phyloP scores from a whole-genome alignment of 2,797 vertebrate genomes.

The Lindbergichthys nudifrons region DNA sequence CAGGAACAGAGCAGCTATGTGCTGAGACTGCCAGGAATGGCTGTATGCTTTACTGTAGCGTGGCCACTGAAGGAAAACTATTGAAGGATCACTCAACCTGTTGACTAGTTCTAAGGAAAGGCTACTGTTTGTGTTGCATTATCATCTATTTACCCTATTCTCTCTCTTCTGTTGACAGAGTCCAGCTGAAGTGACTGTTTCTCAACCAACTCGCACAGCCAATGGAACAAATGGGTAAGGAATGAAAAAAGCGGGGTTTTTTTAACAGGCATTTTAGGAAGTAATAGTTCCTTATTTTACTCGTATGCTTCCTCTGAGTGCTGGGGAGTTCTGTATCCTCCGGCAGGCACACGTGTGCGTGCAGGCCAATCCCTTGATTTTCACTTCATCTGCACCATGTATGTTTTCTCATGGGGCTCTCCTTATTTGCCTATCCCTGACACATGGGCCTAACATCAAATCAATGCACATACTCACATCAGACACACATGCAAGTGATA shows the following conservation, averaged over 20 bases:
- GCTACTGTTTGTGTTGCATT: slow-evolving; percentile 55
- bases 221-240: slow-evolving; percentile 86
- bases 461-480: slow-evolving; percentile 18
- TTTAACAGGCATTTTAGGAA: slow-evolving; percentile 58
- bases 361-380: slow-evolving; percentile 41
- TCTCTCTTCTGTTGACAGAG: slow-evolving; percentile 79
- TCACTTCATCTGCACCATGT: slow-evolving; percentile 49
- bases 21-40: slow-evolving; percentile 60
- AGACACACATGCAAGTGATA: not conserved
- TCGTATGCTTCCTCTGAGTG: slow-evolving; percentile 61
- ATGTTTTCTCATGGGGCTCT: slow-evolving; percentile 24
- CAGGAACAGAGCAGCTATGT: slow-evolving; percentile 75
- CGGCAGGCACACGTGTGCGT: slow-evolving; percentile 19
- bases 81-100: slow-evolving; percentile 58
- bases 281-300: slow-evolving; percentile 69
- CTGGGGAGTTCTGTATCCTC: slow-evolving; percentile 48
- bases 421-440: slow-evolving; percentile 16
- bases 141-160: slow-evolving; percentile 62
- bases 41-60: slow-evolving; percentile 64
- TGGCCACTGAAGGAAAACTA: slow-evolving; percentile 55
- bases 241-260: slow-evolving; percentile 24
- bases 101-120: slow-evolving; percentile 41
- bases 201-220: slow-evolving; percentile 82
- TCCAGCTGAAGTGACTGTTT: slow-evolving; percentile 83
- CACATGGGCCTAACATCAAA: slow-evolving; percentile 24